A percentile compares a stretch with the other conserved stretches of the same genome.
These are phyloP conservation scores for Cebus imitator DNA, from an alignment of 2,113 vertebrate species.

Conservation along the genomic window DNA sequence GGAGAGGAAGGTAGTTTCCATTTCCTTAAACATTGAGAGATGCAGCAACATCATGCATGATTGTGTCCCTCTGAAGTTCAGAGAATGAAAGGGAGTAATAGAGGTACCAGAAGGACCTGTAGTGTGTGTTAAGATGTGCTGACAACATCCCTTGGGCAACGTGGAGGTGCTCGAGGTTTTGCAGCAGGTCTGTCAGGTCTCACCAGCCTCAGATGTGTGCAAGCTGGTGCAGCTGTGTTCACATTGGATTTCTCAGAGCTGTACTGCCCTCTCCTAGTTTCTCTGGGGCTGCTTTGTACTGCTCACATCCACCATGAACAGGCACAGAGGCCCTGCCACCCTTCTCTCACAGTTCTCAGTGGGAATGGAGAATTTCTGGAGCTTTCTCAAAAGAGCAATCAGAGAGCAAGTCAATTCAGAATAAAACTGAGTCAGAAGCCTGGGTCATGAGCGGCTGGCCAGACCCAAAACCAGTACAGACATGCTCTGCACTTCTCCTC, in stretches of 20 bases:
- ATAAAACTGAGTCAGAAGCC: neutral
- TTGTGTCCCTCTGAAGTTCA: neutral
- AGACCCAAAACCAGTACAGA: neutral
- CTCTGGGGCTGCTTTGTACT: neutral
- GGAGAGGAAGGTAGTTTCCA: neutral
- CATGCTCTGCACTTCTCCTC: fast-evolving
- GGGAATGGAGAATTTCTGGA: neutral
- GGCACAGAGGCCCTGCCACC: neutral
- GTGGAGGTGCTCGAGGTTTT: neutral
- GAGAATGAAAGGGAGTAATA: neutral
- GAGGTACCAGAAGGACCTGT: neutral
- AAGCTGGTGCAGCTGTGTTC: neutral
- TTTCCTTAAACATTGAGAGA: neutral
- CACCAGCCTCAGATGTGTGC: neutral
- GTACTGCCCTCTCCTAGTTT: fast-evolving
- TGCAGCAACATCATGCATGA: neutral
- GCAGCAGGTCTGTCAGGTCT: neutral
- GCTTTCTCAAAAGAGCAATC: neutral
- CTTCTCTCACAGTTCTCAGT: neutral
- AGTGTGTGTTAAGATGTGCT: fast-evolving
- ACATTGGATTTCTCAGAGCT: neutral
- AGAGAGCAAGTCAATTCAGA: neutral
- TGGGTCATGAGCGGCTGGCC: too few species aligned
- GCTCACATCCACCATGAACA: too few species aligned
- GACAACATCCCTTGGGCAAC: neutral